Base-by-base conservation (phyloP, 2,888 invertebrate species). In the Sepioteuthis lessoniana region DNA sequence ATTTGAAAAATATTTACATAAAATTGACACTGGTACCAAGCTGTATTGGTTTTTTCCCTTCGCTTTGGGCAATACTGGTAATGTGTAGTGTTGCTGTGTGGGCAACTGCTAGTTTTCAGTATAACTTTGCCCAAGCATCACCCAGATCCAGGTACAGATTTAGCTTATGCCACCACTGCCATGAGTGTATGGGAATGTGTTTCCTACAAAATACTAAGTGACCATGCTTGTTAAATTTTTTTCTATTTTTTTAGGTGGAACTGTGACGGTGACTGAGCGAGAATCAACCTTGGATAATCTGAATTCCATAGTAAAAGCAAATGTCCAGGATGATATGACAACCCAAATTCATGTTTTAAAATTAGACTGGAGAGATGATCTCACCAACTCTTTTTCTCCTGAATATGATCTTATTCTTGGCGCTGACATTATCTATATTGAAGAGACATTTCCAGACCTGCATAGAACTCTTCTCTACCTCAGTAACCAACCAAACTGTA, bases 401-500 rank as follows among this genome's bases (percentile, higher is more conserved):
- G 94, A 94, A 25, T 96, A 95, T 95, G 97, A 97, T 94, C 94
- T 97, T 35, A 96, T 97, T 50, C 94, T 97, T 28, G 97, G 97
- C 31, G 97, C 97, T 38, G 97, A 97, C 95, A 96, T 97, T 37
- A 96, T 97, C 42, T 97, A 97, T 94, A 96, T 97, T 37, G 96
- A 97, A 95, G 97, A 97, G 31, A 96, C 96, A 25, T 97, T 97
- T 95, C 95, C 96, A 13, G 96, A 96, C 93, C 95, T 97, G 38
- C 93, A 96, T 37, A 93, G 94, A 42, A 96, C 96, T 25, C 94
- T 97, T 91, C 93, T 95, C 16, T 95, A 96, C n/a, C 94, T 96
- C n/a, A 92, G 46, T 13, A 95, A 95, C 91, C 91, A 94, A 91
- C 90, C 94, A 93, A 93, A 95, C 1, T 96, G 96, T 2, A 47